These are phyloP conservation scores for Lepidostoma basale DNA, from an alignment of 1,140 invertebrate species.

Conservation along the genomic window DNA sequence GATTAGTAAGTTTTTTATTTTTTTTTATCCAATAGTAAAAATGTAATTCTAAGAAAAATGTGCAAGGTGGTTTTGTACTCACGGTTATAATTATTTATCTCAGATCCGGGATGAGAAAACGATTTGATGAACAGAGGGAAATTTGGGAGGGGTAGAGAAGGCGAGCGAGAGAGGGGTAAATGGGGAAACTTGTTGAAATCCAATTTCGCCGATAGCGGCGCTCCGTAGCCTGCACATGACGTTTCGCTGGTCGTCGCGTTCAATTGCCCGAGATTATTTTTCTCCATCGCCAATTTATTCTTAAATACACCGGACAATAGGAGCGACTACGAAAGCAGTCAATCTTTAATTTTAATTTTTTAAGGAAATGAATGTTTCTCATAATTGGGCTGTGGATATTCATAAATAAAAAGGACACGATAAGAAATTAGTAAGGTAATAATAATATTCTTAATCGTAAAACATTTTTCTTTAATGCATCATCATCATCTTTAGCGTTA, in stretches of 20 bases:
- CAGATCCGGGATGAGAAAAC: no score
- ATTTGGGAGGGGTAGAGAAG: slow-evolving; percentile 29
- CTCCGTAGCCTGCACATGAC: slow-evolving; percentile 55
- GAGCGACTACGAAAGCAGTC: background rate
- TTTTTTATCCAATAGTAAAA: no score
- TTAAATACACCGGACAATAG: slow-evolving; percentile 23
- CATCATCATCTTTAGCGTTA: background rate
- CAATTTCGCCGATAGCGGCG: slow-evolving; percentile 61
- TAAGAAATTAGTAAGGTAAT: background rate
- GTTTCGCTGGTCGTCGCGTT: slow-evolving; percentile 26
- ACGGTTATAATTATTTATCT: no score
- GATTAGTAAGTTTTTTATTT: no score
- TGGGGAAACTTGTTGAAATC: slow-evolving; percentile 58
- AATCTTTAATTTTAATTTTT: background rate
- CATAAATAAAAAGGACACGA: background rate
- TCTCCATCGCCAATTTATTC: slow-evolving; percentile 19
- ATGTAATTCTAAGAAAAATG: no score
- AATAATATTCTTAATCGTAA: background rate
- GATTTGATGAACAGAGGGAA: slow-evolving; percentile 41
- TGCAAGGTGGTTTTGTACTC: no score
- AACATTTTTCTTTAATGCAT: background rate
- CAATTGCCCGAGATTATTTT: slow-evolving; percentile 37
- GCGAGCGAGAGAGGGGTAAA: slow-evolving; percentile 24
- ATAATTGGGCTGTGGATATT: background rate
- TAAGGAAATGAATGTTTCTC: background rate